Evolutionary conservation across 2,113 vertebrate genomes (phyloP), one percentile per base, ranked within the genome.

Genomic region (Xiphorhynchus elegans): DNA sequence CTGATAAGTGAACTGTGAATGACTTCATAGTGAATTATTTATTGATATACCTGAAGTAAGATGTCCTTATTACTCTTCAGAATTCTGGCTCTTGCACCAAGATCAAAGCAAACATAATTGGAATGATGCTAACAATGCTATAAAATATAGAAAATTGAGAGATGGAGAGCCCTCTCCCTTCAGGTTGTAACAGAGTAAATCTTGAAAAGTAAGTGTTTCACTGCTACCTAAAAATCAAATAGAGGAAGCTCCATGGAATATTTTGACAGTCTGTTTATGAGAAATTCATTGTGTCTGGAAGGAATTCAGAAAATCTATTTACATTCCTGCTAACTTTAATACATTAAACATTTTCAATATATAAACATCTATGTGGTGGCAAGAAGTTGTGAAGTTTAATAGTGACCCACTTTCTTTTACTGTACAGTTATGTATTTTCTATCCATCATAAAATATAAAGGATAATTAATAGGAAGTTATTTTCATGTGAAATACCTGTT

Each of bases 41-140:
- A 91, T 93, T 15, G 7, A 26, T n/a, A 66, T 35, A 84, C 44
- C 62, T 15, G n/a, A 87, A 92, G 31, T 69, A 78, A 86, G 40
- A 84, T 1, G 0, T 82, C 49, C 24, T 84, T 83, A 76, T 26
- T 79, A 49, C 49, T 95, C 95, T 78, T 82, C 74, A 85, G 50
- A 64, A 93, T 84, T 90, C 73, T 84, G 42, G 10, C 33, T 94
- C 14, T 80, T 93, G 67, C 62, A 76, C 82, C 40, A 69, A 87
- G 86, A 97, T 96, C 89, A 96, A 94, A 96, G 76, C 24, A 92
- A 93, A 62, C 49, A 37, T 93, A 92, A 91, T 89, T 94, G 69
- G 23, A 94, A 82, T 72, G 15, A 87, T 94, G 49, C 46, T 94
- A 94, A 92, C 79, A 91, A 72, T 88, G 47, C 26, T 74, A 81